Evolutionary conservation across 92 coral and sea anemone genomes (phyloP).

Genomic region (Diadumene lineata): DNA sequence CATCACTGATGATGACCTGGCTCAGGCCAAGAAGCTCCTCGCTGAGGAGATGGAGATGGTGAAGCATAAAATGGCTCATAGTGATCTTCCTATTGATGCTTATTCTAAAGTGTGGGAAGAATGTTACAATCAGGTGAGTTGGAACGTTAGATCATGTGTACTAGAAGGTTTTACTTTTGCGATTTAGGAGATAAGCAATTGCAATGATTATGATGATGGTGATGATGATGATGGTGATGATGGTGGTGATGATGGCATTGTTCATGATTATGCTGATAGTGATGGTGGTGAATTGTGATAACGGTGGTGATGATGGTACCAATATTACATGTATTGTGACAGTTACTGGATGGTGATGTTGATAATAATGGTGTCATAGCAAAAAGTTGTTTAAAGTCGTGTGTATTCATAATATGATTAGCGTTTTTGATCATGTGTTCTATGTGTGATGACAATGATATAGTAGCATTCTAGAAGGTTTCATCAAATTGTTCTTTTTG

Average conservation of each 20-base stretch:
- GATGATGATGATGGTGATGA: not conserved
- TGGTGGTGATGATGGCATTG: too few species aligned
- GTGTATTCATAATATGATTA: too few species aligned
- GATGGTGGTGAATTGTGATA: too few species aligned
- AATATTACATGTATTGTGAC: too few species aligned
- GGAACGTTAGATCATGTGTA: not conserved
- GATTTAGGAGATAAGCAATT: too few species aligned
- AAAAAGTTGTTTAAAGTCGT: too few species aligned
- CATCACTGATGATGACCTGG: constrained; percentile 87
- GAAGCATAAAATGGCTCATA: constrained; percentile 84
- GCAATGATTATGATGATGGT: too few species aligned
- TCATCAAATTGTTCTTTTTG: not conserved
- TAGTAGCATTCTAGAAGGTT: not conserved
- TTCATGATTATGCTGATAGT: too few species aligned
- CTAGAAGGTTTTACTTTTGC: not conserved
- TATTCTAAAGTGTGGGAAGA: constrained; percentile 99
- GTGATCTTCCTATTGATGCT: constrained; percentile 89
- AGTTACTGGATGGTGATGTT: too few species aligned
- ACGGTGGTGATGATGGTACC: too few species aligned
- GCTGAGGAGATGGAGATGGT: constrained; percentile 85
- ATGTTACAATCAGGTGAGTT: constrained; percentile 51
- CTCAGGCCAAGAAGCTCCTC: constrained; percentile 66
- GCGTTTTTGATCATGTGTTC: too few species aligned
- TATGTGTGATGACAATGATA: not conserved
- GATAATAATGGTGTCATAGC: too few species aligned